Percentiles rank a stretch among this genome's conserved stretches.
phyloP scores from a whole-genome alignment of 2,797 vertebrate species.

The Oreortyx pictus region DNA sequence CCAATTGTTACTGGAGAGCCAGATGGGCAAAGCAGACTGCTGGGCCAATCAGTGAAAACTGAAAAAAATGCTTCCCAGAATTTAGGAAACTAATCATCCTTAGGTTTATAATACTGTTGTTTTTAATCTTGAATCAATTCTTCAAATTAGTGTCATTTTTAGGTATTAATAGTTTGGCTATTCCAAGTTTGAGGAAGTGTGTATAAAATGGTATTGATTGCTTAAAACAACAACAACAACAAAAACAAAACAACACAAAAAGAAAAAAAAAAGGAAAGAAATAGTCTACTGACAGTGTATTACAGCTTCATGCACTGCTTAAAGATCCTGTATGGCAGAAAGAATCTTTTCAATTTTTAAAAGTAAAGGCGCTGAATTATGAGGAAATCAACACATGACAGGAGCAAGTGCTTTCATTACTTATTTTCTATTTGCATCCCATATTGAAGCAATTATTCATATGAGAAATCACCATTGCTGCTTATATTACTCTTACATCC shows the following conservation, averaged over 20 bases:
- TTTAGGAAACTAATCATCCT: not conserved
- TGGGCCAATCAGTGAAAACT: not conserved
- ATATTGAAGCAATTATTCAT: not conserved
- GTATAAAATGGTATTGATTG: not conserved
- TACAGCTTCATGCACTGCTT: not conserved
- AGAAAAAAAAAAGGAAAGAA: rapidly evolving
- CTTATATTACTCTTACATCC: not conserved
- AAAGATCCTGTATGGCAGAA: not conserved
- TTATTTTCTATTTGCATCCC: not conserved
- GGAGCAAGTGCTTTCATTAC: not conserved
- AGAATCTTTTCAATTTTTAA: not conserved
- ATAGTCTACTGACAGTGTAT: not conserved
- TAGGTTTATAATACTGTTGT: not conserved
- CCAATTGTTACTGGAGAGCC: not conserved
- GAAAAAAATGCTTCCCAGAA: not conserved
- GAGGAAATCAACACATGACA: not conserved
- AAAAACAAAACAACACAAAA: too few species aligned
- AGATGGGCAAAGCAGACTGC: constrained; percentile 31
- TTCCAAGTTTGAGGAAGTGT: not conserved
- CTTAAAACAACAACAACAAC: not conserved
- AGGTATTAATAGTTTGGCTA: not conserved
- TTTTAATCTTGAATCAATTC: not conserved
- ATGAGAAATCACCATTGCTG: not conserved
- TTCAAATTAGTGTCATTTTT: not conserved
- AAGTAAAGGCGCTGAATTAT: not conserved